A percentile compares a stretch with the other conserved stretches of the same genome.
Evolutionary conservation across 2,888 invertebrate genomes (phyloP).

Genomic region (Torymus aiolomorphi): DNA sequence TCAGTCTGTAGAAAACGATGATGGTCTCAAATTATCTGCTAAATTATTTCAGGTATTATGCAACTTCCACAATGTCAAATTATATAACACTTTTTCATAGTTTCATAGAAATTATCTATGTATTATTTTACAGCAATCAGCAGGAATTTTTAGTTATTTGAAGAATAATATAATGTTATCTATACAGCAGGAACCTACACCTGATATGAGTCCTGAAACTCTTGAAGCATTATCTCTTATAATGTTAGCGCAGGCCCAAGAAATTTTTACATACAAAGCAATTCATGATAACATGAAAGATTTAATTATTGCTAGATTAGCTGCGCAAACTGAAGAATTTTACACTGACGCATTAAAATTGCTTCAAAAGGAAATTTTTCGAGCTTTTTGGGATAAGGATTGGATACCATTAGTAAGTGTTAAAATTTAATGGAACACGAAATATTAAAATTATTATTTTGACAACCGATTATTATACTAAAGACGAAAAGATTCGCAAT

Average conservation of each 20-base stretch:
- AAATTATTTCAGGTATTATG: slow-evolving; percentile 88
- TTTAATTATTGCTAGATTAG: slow-evolving; percentile 92
- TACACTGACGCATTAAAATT: slow-evolving; percentile 93
- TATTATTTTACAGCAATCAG: slow-evolving; percentile 82
- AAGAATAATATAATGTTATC: slow-evolving; percentile 88
- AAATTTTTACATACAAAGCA: slow-evolving; percentile 96
- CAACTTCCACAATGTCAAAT: background rate
- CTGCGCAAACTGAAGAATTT: slow-evolving; percentile 94
- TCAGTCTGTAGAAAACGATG: slow-evolving; percentile 92
- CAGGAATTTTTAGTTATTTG: slow-evolving; percentile 91
- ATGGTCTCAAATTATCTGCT: slow-evolving; percentile 93
- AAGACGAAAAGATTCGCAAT: too few species aligned
- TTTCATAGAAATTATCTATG: background rate
- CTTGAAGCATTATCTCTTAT: slow-evolving; percentile 89
- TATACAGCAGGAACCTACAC: slow-evolving; percentile 96
- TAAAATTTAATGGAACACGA: background rate
- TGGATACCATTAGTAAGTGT: slow-evolving; percentile 84
- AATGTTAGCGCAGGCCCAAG: slow-evolving; percentile 99
- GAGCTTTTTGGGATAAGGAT: slow-evolving; percentile 92
- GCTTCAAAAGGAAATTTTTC: slow-evolving; percentile 89
- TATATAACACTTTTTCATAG: background rate
- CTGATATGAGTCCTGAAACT: slow-evolving; percentile 95
- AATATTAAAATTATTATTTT: slow-evolving; percentile 12
- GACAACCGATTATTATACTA: slow-evolving; percentile 9
- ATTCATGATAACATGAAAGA: slow-evolving; percentile 96